These are phyloP conservation scores for Suncus etruscus DNA, from an alignment of 2,113 vertebrate species.

Conservation along the genomic window DNA sequence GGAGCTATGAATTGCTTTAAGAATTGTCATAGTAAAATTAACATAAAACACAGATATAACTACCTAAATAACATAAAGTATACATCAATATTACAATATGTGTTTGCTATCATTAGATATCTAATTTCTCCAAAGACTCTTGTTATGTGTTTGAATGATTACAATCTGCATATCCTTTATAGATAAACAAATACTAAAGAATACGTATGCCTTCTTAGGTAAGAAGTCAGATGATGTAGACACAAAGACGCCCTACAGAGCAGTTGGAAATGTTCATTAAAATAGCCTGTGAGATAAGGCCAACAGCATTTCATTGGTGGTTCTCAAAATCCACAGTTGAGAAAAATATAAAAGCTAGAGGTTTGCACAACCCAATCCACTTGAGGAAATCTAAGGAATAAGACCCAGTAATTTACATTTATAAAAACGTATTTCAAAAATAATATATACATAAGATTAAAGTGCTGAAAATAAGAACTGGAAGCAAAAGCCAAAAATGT, in stretches of 20 bases:
- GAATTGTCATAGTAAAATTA: not conserved
- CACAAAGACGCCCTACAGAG: not conserved
- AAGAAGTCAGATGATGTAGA: not conserved
- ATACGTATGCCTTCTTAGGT: not conserved
- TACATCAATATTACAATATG: not conserved
- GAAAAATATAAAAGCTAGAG: conserved; percentile 27
- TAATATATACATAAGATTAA: conserved; percentile 13
- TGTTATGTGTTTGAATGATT: not conserved
- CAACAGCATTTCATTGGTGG: not conserved
- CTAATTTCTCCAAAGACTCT: not conserved
- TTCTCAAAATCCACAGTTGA: not conserved
- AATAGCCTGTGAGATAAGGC: conserved; percentile 18
- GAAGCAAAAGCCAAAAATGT: not conserved
- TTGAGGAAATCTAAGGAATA: not conserved
- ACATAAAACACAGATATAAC: not conserved
- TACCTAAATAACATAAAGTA: conserved; percentile 14
- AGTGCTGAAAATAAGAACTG: not conserved
- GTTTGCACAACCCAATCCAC: not conserved
- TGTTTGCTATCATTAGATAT: conserved; percentile 4
- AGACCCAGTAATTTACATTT: conserved; percentile 17
- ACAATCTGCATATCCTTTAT: conserved; percentile 1
- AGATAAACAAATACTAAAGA: not conserved
- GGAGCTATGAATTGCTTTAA: not conserved
- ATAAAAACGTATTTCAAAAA: conserved; percentile 7
- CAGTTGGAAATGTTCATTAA: not conserved